Conservation (phyloP, 2,888 invertebrate genomes). For the Cataglyphis altisquamis region DNA sequence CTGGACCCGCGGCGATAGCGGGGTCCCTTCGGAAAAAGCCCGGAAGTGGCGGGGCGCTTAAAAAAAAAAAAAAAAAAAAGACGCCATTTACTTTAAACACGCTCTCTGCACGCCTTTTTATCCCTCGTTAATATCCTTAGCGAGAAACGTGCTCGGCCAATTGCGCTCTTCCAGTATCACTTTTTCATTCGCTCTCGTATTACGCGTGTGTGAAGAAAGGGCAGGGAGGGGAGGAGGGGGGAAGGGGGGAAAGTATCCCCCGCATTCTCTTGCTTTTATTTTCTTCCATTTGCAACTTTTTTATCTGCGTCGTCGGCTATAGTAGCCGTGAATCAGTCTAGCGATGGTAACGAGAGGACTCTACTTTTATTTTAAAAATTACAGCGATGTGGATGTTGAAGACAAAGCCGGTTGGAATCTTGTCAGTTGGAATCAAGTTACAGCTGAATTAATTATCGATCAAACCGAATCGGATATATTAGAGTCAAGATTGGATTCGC, state of each 20-base stretch:
- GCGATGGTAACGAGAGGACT: neutral
- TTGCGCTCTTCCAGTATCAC: neutral
- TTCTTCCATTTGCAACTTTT: neutral
- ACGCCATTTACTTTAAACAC: slow-evolving; percentile 17
- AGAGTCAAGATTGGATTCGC: slow-evolving; percentile 13
- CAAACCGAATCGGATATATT: neutral
- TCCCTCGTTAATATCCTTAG: slow-evolving; percentile 36
- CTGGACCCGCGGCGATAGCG: slow-evolving; percentile 1
- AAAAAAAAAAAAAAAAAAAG: neutral
- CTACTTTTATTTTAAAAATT: neutral
- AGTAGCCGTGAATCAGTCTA: neutral
- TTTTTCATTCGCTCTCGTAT: neutral
- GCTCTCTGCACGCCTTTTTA: neutral
- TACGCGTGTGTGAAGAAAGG: neutral
- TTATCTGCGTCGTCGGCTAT: neutral
- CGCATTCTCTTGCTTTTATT: neutral
- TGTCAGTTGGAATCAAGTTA: neutral
- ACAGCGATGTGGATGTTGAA: neutral
- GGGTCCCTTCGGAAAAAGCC: neutral
- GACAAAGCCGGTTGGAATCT: neutral
- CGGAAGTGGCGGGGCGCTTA: neutral
- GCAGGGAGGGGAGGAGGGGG: neutral
- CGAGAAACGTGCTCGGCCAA: neutral
- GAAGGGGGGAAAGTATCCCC: neutral
- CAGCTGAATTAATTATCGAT: slow-evolving; percentile 22